phyloP scores from a whole-genome alignment of 2,797 vertebrate species.

The Sebastes flavidus region DNA sequence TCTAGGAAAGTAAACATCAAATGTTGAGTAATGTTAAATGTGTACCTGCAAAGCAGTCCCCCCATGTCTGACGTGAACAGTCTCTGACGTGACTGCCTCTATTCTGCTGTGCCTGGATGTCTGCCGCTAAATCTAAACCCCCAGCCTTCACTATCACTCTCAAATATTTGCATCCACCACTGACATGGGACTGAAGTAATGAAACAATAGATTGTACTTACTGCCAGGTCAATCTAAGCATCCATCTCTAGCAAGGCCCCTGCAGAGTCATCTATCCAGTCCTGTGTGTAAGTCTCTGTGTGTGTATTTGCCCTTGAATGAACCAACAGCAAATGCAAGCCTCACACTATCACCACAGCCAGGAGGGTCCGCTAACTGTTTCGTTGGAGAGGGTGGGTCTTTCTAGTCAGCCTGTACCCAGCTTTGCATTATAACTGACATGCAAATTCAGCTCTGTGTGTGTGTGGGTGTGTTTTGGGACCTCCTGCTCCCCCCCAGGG shows the following conservation, averaged over 20 bases:
- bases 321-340: conserved; percentile 69
- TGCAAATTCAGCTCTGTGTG: conserved; percentile 73
- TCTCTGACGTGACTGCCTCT: conserved; percentile 39
- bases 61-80: conserved; percentile 44
- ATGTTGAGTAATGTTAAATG: conserved; percentile 34
- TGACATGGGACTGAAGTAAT: conserved; percentile 52
- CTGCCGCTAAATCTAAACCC: conserved; percentile 44
- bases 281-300: background rate
- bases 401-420: conserved; percentile 51
- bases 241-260: conserved; percentile 63
- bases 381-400: conserved; percentile 75
- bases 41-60: conserved; percentile 5
- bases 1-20: conserved; percentile 17
- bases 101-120: conserved; percentile 23
- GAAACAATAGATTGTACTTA: conserved; percentile 78
- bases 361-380: conserved; percentile 71
- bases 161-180: conserved; percentile 57
- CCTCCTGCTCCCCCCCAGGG: conserved; percentile 65
- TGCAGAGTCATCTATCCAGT: conserved; percentile 61
- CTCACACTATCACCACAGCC: conserved; percentile 59
- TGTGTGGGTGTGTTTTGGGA: conserved; percentile 45
- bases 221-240: conserved; percentile 70
- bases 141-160: conserved; percentile 56
- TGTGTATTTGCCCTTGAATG: conserved; percentile 59
- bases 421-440: conserved; percentile 85